These are phyloP conservation scores for Loripinus fragilis DNA, from an alignment of 2,888 invertebrate genomes.

Conservation along the genomic window DNA sequence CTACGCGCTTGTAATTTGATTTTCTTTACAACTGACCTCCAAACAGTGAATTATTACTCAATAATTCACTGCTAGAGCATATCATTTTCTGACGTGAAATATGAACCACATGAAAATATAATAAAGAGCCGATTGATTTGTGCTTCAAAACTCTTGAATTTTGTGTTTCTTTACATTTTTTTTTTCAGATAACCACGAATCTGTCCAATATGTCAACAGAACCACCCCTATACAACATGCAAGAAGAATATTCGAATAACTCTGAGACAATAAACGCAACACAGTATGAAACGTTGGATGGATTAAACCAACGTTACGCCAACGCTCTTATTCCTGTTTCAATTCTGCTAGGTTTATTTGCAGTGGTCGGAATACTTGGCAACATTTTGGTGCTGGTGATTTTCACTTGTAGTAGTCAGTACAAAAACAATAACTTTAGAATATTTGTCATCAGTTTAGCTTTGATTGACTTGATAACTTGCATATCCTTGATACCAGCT, in stretches of 20 bases:
- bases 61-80: too few species aligned
- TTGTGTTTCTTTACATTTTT: too few species aligned
- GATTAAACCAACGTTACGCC: conserved; percentile 43
- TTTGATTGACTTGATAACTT: conserved; percentile 43
- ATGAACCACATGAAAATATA: too few species aligned
- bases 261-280: neutral
- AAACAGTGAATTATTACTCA: too few species aligned
- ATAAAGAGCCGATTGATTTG: too few species aligned
- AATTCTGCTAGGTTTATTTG: conserved; percentile 34
- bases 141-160: too few species aligned
- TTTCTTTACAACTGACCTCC: too few species aligned
- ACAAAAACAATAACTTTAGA: conserved; percentile 50
- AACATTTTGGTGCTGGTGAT: conserved; percentile 45
- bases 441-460: conserved; percentile 47
- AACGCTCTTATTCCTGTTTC: conserved; percentile 41
- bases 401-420: conserved; percentile 40
- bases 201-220: neutral
- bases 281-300: conserved; percentile 32
- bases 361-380: conserved; percentile 44
- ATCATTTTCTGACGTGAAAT: too few species aligned
- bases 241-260: neutral
- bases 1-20: too few species aligned
- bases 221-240: neutral
- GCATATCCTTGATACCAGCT: conserved; percentile 44
- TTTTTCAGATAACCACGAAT: neutral